A percentile compares a stretch with the other conserved stretches of the same genome.
phyloP scores from a whole-genome alignment of 2,888 invertebrate genomes.

The Petrophora chlorosata region DNA sequence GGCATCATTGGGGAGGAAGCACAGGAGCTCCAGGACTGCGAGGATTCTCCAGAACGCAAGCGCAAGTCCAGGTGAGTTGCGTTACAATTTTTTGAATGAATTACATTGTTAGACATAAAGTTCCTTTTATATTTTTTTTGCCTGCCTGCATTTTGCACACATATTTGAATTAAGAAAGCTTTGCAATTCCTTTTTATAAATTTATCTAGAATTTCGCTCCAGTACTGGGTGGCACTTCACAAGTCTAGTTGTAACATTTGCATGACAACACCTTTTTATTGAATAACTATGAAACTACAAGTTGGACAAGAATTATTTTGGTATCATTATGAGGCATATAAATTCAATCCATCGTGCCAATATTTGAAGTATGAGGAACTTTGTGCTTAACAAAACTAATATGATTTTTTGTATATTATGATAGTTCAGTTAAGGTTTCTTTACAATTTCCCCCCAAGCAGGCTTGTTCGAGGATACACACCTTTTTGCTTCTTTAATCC shows the following conservation, averaged over 20 bases:
- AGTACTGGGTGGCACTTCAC: no score
- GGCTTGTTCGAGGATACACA: slow-evolving; percentile 35
- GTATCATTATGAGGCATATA: no score
- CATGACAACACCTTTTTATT: no score
- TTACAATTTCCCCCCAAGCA: slow-evolving; percentile 47
- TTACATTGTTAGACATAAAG: slow-evolving; percentile 26
- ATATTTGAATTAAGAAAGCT: slow-evolving; percentile 1
- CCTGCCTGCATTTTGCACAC: not conserved
- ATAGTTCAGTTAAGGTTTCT: slow-evolving; percentile 36
- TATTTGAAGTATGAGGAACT: slow-evolving; percentile 5
- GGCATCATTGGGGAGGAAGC: slow-evolving; percentile 91
- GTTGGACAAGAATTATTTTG: no score
- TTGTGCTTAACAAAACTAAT: slow-evolving; percentile 13
- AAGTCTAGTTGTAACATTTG: no score
- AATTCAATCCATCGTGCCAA: no score
- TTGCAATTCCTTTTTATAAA: not conserved
- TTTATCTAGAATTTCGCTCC: no score
- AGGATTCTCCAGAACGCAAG: slow-evolving; percentile 61
- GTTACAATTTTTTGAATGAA: slow-evolving; percentile 12
- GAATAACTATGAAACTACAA: no score
- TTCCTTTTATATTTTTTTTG: slow-evolving; percentile 16
- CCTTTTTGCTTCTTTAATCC: slow-evolving; percentile 24
- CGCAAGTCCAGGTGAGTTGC: slow-evolving; percentile 72
- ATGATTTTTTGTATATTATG: slow-evolving; percentile 2
- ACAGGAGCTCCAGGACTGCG: slow-evolving; percentile 49